Evolutionary conservation across 1,140 invertebrate genomes (phyloP), one percentile per base, ranked within the genome.

Genomic region (Apis florea): DNA sequence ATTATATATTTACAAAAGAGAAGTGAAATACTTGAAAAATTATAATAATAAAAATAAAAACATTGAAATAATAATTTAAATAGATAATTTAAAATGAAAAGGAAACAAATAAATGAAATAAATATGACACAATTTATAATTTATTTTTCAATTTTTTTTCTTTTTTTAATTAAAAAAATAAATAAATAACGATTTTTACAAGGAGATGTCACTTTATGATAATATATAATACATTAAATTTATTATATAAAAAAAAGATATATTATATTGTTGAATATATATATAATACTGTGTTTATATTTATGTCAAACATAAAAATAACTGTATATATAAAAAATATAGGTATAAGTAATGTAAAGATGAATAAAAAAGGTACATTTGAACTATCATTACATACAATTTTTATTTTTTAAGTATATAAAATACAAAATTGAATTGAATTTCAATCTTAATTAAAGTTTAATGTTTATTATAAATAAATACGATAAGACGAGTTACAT

Each of bases 301-400:
- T 47, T 53, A 56, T 21, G n/a, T 58, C n/a, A 61, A 61, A 61
- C 1, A 6, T 12, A 1, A 15, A 24, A 47, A 49, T 26, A 19
- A 40, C 31, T 56, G 51, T 67, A 76, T 4, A 76, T 75, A 67
- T 40, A 40, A 6, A 66, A 67, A 24, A n/a, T 76, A 13, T 47
- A 66, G 61, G 26, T 76, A 8, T 66, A n/a, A 76, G 11, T 13
- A 64, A 31, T 58, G 12, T n/a, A 63, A 74, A 58, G 8, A 13
- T 21, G 17, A 74, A 74, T 61, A 74, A 76, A 76, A 54, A 19
- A 40, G 31, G 5, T 66, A n/a, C 1, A 40, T 15, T 54, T 49
- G 12, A 31, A 76, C 40, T 53, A 54, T 67, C 47, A 63, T 51
- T 24, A 63, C 4, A 61, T 56, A 2, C 19, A 17, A 54, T 75